Base-by-base conservation (phyloP, 2,888 invertebrate genomes). In the Electrophaes corylata region DNA sequence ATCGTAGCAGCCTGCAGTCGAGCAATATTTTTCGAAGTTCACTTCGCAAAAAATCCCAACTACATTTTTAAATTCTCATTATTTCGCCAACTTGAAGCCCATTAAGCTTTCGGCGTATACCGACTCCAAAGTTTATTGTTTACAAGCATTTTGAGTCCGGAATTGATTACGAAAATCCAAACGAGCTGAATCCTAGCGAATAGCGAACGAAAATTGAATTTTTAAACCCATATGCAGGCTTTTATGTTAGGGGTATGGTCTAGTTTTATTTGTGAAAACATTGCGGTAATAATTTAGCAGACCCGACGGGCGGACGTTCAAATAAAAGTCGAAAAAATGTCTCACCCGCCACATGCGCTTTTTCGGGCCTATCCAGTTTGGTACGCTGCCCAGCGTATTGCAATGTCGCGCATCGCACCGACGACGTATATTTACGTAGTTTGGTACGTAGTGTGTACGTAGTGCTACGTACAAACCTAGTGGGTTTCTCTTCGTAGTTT, bases 51-150 rank as follows among this genome's bases (percentile, higher is more conserved):
- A 71, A 62, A 45, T 50, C 43, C 37, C 59, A 71, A 67, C 66
- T 78, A 73, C 70, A 77, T 77, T 75, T 78, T 79, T 78, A 76
- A 79, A 76, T 72, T 79, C 76, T 74, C 73, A 78, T 78, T 78
- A 78, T 69, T 69, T 68, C 63, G 61, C 61, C 67, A 60, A 72
- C 65, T 74, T 71, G 69, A 67, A 67, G 55, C 65, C 54, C 65
- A 69, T 73, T 71, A 69, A 55, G 63, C 62, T 69, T 73, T 71
- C 63, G 70, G 49, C 60, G 55, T 50, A 60, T 60, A 62, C 67
- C 40, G 52, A 57, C 35, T 51, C 61, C 33, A 62, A 69, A 66
- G 62, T 67, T 66, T 69, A 72, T 68, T 70, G 69, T 75, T 74
- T 67, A 72, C 69, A 69, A 66, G 62, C 69, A 62, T 72, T 73